Base-by-base conservation (phyloP, 2,888 invertebrate genomes). In the Pilophorus perplexus region DNA sequence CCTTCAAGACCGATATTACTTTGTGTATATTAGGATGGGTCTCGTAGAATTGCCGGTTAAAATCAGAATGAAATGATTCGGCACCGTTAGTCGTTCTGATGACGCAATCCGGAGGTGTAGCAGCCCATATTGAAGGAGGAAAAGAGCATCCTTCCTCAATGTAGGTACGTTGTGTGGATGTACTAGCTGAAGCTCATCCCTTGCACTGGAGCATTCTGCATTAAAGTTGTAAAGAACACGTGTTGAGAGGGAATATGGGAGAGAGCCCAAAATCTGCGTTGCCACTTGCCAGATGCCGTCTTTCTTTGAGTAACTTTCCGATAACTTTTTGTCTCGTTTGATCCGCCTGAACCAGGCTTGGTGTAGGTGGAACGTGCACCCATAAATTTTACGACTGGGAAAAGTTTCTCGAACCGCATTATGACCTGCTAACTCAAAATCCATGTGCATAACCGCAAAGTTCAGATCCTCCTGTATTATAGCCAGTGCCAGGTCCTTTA, bases 271-370 rank as follows among this genome's bases (percentile, higher is more conserved):
- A 33, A 33, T 8, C 6, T 10, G 6, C 10, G 6, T 10, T 8
- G 33, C 33, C 33, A 33, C 33, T 33, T 10, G 33, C 33, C 33
- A 8, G 10, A 33, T 8, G 6, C 33, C 8, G 33, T 33, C 33
- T 33, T 33, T 20, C 6, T 50, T 22, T 50, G 8, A 4, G 50
- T 50, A 50, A 6, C 6, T 5, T 23, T 50, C 22, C 22, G 18
- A 18, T 20, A 20, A 50, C 10, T 23, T 18, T 22, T 50, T 50
- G 6, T 23, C 50, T n/a, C n/a, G n/a, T n/a, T n/a, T n/a, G n/a
- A n/a, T n/a, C n/a, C n/a, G n/a, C n/a, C n/a, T n/a, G n/a, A n/a
- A 50, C 54, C 54, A 54, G 5, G 54, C 25, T 14, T 54, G 54
- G 4, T 6, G 28, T 12, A 54, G 14, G 18, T 54, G 54, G 14